Conservation (phyloP, 1,140 invertebrate species). For the Apis florea region DNA sequence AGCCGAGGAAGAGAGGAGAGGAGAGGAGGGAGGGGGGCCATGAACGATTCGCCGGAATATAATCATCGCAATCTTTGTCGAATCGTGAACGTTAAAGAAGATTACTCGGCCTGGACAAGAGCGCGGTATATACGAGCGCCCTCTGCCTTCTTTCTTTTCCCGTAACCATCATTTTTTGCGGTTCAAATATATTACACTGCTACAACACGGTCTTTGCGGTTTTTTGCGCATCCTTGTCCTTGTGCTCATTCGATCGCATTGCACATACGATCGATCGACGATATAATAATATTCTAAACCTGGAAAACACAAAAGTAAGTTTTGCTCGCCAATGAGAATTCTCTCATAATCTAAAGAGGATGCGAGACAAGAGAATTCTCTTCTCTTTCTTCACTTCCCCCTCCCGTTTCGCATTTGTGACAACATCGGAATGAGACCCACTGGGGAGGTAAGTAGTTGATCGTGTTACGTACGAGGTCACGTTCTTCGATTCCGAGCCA, state of each 20-base stretch:
- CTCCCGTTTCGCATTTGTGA: not conserved
- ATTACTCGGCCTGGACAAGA: slow-evolving; percentile 60
- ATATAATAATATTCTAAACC: too few species aligned
- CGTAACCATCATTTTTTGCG: slow-evolving; percentile 76
- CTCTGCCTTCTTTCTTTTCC: slow-evolving; percentile 5
- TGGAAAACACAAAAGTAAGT: too few species aligned
- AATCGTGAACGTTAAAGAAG: slow-evolving; percentile 52
- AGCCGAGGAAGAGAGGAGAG: not conserved
- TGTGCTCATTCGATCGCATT: not conserved
- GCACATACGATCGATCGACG: too few species aligned
- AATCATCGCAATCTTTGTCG: slow-evolving; percentile 49
- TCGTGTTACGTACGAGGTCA: slow-evolving; percentile 60
- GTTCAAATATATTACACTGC: slow-evolving; percentile 75
- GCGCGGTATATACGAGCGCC: slow-evolving; percentile 48
- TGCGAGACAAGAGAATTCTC: not conserved
- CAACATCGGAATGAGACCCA: slow-evolving; percentile 59
- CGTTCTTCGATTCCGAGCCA: slow-evolving; percentile 61
- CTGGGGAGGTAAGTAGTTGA: slow-evolving; percentile 48
- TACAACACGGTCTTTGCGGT: slow-evolving; percentile 68
- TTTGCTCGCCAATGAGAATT: not conserved
- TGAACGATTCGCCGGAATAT: not conserved
- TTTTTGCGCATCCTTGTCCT: slow-evolving; percentile 41
- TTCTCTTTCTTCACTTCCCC: not conserved
- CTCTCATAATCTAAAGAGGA: too few species aligned
- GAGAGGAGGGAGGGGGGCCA: too few species aligned